Evolutionary conservation across 2,113 vertebrate species (phyloP), one percentile per base, ranked within the genome.

Genomic region (Halichoeres trimaculatus): DNA sequence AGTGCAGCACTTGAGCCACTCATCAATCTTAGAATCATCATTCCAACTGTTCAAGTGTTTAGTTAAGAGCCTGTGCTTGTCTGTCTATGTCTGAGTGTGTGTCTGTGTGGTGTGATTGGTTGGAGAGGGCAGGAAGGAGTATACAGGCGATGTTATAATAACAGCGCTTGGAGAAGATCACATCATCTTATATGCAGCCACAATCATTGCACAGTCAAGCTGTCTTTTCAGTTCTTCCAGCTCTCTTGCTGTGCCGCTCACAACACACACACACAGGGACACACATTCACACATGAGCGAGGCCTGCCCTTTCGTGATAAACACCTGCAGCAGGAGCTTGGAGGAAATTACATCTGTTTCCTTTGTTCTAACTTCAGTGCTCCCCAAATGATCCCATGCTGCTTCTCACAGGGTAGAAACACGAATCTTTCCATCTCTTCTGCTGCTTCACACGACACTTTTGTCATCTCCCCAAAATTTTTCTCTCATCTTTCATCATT

Each of bases 331-430:
- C 0, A 45, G 1, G 34, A 53, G 63, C 45, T 16, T 23, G 56
- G 40, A 73, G 65, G 36, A 85, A 78, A 87, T 83, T 74, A 83
- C 72, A 84, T 74, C 63, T 61, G 58, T 70, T 68, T 35, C 61
- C 78, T 81, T 77, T 77, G 72, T 85, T 90, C 78, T 66, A 80
- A 80, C 86, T 63, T 72, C 72, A 74, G 35, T 52, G 53, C 56
- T 51, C 59, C 55, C 63, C 22, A 70, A 80, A 80, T 70, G 34
- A 80, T 58, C 53, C 50, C 76, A 71, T 43, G 43, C 54, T 76
- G 84, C 51, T 60, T 68, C 50, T 45, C 53, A 59, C 52, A 19
- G 62, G 75, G 60, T 61, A 23, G 47, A 70, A 81, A 85, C 69
- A 52, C 64, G 48, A 59, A 67, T 41, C 47, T 73, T 30, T 79